Evolutionary conservation across 2,797 vertebrate genomes (phyloP).

Genomic region (Phalanger gymnotis): DNA sequence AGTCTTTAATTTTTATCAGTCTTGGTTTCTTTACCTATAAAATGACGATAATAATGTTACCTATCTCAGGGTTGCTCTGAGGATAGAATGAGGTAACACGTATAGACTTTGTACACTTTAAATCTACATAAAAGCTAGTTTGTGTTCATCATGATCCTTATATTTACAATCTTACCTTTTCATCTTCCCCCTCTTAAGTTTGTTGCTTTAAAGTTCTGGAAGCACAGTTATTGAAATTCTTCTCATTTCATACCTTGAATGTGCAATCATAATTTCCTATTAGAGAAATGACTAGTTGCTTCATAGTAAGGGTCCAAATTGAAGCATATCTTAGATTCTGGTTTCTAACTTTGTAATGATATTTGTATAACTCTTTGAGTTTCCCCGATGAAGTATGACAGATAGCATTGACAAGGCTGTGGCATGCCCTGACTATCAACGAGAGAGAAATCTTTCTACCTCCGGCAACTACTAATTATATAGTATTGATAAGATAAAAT

Average conservation of each 20-base stretch:
- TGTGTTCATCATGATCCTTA: neutral
- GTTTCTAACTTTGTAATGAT: neutral
- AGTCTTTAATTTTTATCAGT: neutral
- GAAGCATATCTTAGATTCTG: neutral
- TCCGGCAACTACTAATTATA: neutral
- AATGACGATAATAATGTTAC: neutral
- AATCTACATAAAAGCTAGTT: neutral
- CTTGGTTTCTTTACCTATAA: neutral
- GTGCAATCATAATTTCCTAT: neutral
- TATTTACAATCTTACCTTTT: neutral
- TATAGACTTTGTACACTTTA: neutral
- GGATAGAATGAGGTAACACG: neutral
- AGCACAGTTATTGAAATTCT: neutral
- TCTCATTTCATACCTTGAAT: neutral
- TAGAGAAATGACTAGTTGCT: neutral
- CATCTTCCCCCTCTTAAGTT: neutral
- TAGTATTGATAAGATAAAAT: neutral
- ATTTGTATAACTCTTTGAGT: neutral
- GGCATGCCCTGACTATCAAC: neutral
- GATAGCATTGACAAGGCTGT: neutral
- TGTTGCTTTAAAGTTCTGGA: neutral
- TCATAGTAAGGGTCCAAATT: neutral
- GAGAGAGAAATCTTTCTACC: neutral
- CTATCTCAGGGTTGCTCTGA: neutral
- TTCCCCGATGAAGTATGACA: neutral